Base-by-base conservation (phyloP, 2,888 invertebrate species). In the Cantharis rufa region DNA sequence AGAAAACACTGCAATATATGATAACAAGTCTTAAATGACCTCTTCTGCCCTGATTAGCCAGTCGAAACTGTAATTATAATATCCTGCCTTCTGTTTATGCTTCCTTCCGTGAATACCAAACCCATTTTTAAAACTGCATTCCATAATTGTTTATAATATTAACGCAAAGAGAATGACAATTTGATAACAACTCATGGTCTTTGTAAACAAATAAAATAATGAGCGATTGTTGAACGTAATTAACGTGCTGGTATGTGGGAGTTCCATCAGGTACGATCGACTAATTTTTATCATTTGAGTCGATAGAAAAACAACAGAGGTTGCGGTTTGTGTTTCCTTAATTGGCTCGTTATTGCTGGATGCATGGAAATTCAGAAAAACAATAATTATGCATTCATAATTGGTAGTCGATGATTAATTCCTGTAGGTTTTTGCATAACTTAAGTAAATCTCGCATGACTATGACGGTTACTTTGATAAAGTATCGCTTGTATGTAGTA, bases 401-500 rank as follows among this genome's bases (percentile, higher is more conserved):
- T 73, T 62, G 24, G 27, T 61, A 16, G 32, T 4, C 16, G 21
- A 27, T 73, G 73, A 73, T 73, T 73, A 73, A 73, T 73, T 13
- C 69, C 27, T 18, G 73, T 69, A 28, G 69, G 32, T 11, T 69
- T 69, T 10, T 68, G 27, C 15, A 63, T 69, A 69, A 69, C 15
- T 73, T 62, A 24, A 69, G 69, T 68, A 15, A 62, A 27, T 24
- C 21, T 62, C 62, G 18, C 73, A 62, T 73, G 73, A 73, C 69
- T 68, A 73, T 73, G 73, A 73, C 73, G 73, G 69, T 28, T n/a
- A 1, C 69, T 69, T 72, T 72, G 72, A 72, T 69, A 68, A 72
- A n/a, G 64, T 3, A 66, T 66, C 18, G 10, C 24, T 18, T 2
- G 18, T 18, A 21, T 21, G 21, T 7, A n/a, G n/a, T n/a, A 21